phyloP scores from a whole-genome alignment of 2,113 vertebrate genomes.

The Loxodonta africana region DNA sequence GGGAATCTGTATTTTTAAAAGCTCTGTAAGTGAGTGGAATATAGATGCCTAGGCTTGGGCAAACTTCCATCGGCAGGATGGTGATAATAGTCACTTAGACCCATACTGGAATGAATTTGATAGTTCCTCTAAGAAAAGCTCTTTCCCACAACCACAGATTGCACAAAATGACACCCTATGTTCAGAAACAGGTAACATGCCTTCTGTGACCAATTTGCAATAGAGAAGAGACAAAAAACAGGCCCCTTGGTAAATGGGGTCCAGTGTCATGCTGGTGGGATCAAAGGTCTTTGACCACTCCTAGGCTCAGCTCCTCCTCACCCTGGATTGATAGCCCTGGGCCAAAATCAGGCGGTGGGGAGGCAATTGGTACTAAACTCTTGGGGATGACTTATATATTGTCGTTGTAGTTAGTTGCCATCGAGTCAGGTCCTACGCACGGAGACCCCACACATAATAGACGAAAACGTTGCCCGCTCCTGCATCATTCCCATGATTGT shows the following conservation, averaged over 20 bases:
- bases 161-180: not conserved
- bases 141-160: not conserved
- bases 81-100: not conserved
- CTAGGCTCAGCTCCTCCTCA: not conserved
- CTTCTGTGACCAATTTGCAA: not conserved
- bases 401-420: no score
- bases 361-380: not conserved
- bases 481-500: no score
- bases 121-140: not conserved
- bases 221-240: not conserved
- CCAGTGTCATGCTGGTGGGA: not conserved
- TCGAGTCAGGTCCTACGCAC: no score
- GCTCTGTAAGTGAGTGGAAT: not conserved
- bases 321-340: not conserved
- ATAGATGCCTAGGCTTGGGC: no score
- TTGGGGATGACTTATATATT: not conserved
- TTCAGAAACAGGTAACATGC: not conserved
- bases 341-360: not conserved
- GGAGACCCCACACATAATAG: no score
- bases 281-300: not conserved
- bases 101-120: not conserved
- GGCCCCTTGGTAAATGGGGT: not conserved
- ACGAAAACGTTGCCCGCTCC: no score
- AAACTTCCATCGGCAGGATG: fast-evolving
- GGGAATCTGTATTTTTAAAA: not conserved